A percentile compares a stretch with the other conserved stretches of the same genome.
These are phyloP conservation scores for Apeltes quadracus DNA, from an alignment of 2,113 vertebrate genomes.

Conservation along the genomic window DNA sequence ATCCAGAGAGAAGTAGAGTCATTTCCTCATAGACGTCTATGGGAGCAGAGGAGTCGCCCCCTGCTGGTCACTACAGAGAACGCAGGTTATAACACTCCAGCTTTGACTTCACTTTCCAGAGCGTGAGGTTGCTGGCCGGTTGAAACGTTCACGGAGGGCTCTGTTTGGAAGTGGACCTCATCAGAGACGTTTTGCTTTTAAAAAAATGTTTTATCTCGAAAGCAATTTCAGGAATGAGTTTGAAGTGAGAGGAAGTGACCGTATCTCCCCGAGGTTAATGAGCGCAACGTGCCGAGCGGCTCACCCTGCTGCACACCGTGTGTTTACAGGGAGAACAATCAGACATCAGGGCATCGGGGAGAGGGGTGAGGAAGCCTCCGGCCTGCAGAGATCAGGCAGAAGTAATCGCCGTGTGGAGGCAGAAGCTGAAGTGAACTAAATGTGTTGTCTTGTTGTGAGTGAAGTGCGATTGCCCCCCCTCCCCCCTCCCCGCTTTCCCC, in stretches of 20 bases:
- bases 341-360: conserved; percentile 1
- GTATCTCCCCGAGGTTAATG: conserved; percentile 38
- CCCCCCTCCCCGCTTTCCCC: too few species aligned
- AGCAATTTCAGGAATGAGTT: conserved; percentile 48
- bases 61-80: too few species aligned
- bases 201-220: conserved; percentile 16
- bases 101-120: too few species aligned
- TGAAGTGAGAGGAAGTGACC: conserved; percentile 39
- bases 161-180: not conserved
- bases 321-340: conserved; percentile 38
- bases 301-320: not conserved
- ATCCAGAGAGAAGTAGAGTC: too few species aligned
- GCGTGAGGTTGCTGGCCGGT: too few species aligned
- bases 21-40: too few species aligned
- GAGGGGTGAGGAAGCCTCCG: conserved; percentile 19
- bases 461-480: too few species aligned
- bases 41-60: too few species aligned
- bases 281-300: conserved; percentile 34
- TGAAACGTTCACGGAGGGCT: not conserved
- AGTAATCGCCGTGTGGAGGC: conserved; percentile 21
- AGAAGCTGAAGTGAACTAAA: conserved; percentile 2
- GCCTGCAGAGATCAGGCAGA: conserved; percentile 40
- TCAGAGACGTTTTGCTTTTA: not conserved
- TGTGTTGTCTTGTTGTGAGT: too few species aligned
- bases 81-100: too few species aligned